Evolutionary conservation across 1,140 invertebrate species (phyloP).

Genomic region (Magallana gigas): DNA sequence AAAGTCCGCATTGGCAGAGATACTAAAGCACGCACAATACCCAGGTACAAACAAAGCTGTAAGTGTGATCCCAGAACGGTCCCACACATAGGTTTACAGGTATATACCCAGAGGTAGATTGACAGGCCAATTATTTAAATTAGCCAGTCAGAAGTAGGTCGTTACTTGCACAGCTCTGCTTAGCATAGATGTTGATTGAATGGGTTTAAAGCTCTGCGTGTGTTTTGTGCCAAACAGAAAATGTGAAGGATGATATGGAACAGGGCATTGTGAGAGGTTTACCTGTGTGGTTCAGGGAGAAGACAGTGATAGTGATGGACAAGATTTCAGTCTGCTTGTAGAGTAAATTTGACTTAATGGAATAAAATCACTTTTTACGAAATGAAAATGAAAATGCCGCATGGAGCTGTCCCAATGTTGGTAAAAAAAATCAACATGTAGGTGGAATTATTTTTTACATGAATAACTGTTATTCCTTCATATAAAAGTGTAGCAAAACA

Average conservation of each 20-base stretch:
- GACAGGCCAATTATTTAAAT: slow-evolving; percentile 25
- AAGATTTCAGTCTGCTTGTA: background rate
- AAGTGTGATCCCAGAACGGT: background rate
- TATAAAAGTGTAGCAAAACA: too few species aligned
- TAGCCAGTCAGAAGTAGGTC: background rate
- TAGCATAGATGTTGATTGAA: slow-evolving; percentile 13
- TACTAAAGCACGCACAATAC: slow-evolving; percentile 29
- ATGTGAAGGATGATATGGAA: background rate
- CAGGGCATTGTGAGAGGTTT: background rate
- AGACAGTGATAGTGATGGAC: background rate
- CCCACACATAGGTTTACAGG: slow-evolving; percentile 17
- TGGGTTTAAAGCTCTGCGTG: slow-evolving; percentile 5
- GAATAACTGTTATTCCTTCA: too few species aligned
- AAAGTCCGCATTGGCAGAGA: background rate
- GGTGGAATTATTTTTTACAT: background rate
- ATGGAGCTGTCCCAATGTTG: slow-evolving; percentile 5
- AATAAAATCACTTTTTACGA: background rate
- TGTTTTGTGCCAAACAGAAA: background rate
- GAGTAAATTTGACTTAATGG: background rate
- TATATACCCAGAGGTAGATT: background rate
- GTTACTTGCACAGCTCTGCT: background rate
- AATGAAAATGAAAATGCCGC: slow-evolving; percentile 5
- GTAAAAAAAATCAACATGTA: slow-evolving; percentile 30
- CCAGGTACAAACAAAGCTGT: background rate
- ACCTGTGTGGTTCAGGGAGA: background rate